phyloP scores from a whole-genome alignment of 2,113 vertebrate genomes.

The Istiophorus platypterus region DNA sequence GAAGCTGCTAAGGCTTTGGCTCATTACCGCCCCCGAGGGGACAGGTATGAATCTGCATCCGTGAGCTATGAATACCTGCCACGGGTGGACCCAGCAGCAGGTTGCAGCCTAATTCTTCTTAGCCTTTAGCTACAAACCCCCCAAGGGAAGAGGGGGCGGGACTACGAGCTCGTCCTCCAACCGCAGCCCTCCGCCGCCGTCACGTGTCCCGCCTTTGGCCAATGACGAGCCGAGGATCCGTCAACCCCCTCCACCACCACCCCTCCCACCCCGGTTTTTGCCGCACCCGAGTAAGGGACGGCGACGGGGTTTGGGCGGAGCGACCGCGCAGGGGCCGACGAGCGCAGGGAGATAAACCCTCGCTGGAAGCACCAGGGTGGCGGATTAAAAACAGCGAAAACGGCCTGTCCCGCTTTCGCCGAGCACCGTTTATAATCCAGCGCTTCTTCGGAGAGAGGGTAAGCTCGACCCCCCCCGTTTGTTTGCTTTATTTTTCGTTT shows the following conservation, averaged over 20 bases:
- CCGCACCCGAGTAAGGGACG: slow-evolving; percentile 77
- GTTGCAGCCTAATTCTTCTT: neutral
- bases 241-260: too few species aligned
- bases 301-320: slow-evolving; percentile 72
- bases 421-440: slow-evolving; percentile 39
- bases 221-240: slow-evolving; percentile 46
- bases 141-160: slow-evolving; percentile 40
- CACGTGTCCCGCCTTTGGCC: slow-evolving; percentile 43
- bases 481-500: too few species aligned
- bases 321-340: slow-evolving; percentile 23
- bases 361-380: slow-evolving; percentile 31
- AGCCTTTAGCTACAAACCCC: neutral
- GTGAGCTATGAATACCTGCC: neutral
- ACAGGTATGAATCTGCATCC: neutral
- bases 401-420: slow-evolving; percentile 3
- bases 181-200: accelerated
- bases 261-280: too few species aligned
- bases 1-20: neutral
- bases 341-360: slow-evolving; percentile 66
- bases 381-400: slow-evolving; percentile 54
- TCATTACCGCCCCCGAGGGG: neutral
- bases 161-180: slow-evolving; percentile 7
- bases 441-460: slow-evolving; percentile 66
- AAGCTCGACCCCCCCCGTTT: too few species aligned
- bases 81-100: too few species aligned